Evolutionary conservation across 2,888 invertebrate genomes (phyloP), one percentile per base, ranked within the genome.

Genomic region (Meliscaeva auricollis): DNA sequence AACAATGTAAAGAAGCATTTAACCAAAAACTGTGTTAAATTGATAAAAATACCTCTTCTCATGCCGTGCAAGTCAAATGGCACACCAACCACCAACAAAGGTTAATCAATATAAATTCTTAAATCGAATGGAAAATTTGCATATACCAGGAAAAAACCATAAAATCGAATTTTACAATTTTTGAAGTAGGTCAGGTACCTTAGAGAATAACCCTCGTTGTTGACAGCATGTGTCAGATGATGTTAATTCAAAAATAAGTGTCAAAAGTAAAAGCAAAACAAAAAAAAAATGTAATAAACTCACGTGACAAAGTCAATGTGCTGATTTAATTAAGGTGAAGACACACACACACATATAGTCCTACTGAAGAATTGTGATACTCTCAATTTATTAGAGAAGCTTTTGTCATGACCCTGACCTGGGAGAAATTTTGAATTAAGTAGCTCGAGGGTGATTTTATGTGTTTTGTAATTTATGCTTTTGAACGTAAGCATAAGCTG

Each of bases 101-200:
- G 11, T 3, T 11, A 22, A 20, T 50, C 50, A 22, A 50, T 50
- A 50, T 44, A 44, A n/a, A 15, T 1, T 38, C 35, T n/a, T 2
- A 58, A 58, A 38, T 22, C 58, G 13, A 22, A n/a, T 17, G 44
- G 26, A 62, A 38, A 62, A 62, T 41, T 41, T 41, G 48, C 15
- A 22, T 11, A 15, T 38, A 38, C 35, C 8, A 38, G 38, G 9
- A 17, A 17, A 30, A 62, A 30, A 20, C 30, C 26, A 46, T 44
- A 15, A 62, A 46, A 62, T 62, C 46, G 44, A 46, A 62, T 62
- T 56, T 35, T 62, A 44, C 30, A 44, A 62, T 44, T 11, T 62
- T 15, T 30, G 30, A 62, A 62, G 62, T 46, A 62, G 62, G 44
- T 46, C 44, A 62, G 41, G 15, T 26, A 26, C 9, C 5, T 11